Percentiles rank a stretch among this genome's conserved stretches.
Evolutionary conservation across 2,113 vertebrate species (phyloP).

Genomic region (Albula goreensis): DNA sequence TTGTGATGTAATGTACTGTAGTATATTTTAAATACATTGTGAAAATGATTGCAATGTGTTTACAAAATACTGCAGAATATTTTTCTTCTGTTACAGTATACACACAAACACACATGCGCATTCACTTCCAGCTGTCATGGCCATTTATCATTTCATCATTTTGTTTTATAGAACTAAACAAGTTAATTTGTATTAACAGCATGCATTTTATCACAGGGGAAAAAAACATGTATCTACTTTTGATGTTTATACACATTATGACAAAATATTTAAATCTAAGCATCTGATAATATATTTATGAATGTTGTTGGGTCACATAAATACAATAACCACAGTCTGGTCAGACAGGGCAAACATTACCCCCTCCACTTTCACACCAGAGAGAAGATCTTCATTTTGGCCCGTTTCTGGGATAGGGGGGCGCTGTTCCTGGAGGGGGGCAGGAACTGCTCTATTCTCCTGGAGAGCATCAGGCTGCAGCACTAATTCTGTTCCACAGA

Average conservation of each 20-base stretch:
- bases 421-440: not conserved
- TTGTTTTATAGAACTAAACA: too few relatives aligned
- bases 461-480: not conserved
- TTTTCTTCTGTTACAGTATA: too few relatives aligned
- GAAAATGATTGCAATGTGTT: too few relatives aligned
- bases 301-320: not conserved
- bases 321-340: not conserved
- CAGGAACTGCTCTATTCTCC: not conserved
- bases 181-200: too few relatives aligned
- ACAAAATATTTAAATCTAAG: not conserved
- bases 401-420: not conserved
- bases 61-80: too few relatives aligned
- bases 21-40: too few relatives aligned
- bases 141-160: too few relatives aligned
- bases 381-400: not conserved
- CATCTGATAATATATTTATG: not conserved
- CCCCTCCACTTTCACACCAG: not conserved
- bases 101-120: too few relatives aligned
- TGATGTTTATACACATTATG: too few relatives aligned
- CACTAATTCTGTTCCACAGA: constrained; percentile 59
- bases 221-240: not conserved
- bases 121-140: too few relatives aligned
- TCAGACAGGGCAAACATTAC: not conserved
- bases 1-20: too few relatives aligned
- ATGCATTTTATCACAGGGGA: not conserved